Evolutionary conservation across 2,888 invertebrate genomes (phyloP).

Genomic region (Nipponacmea schrenckii): DNA sequence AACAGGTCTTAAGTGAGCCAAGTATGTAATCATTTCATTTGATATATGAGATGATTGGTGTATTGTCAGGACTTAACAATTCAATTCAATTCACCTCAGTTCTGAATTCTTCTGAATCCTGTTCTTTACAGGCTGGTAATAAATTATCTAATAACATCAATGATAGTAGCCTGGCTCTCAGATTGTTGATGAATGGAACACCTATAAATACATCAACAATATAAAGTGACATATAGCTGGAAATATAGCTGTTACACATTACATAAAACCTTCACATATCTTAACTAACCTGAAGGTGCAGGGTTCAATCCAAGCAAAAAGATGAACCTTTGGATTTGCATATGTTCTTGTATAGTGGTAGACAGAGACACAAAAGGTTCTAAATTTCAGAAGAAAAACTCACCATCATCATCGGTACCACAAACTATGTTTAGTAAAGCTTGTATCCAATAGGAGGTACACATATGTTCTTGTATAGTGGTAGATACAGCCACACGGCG

Average conservation of each 20-base stretch:
- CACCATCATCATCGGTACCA: conserved; percentile 28
- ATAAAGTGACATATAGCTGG: no score
- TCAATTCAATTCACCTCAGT: conserved; percentile 69
- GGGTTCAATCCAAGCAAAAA: no score
- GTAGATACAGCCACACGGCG: conserved; percentile 71
- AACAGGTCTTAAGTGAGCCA: no score
- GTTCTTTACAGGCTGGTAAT: conserved; percentile 68
- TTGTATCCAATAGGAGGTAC: conserved; percentile 71
- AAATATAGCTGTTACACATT: no score
- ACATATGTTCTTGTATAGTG: conserved; percentile 69
- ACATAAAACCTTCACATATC: no score
- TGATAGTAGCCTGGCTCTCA: conserved; percentile 72
- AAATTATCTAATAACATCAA: conserved; percentile 72
- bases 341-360: conserved; percentile 68
- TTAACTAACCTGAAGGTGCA: no score
- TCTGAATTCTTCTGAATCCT: conserved; percentile 63
- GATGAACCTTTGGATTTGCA: no score
- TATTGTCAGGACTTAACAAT: no score
- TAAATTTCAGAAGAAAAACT: background rate
- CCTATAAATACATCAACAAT: conserved; percentile 33
- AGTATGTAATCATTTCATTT: no score
- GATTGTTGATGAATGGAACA: conserved; percentile 67
- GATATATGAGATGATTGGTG: no score
- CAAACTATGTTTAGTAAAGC: conserved; percentile 68
- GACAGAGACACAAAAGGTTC: conserved; percentile 71